Evolutionary conservation across 2,888 invertebrate genomes (phyloP).

Genomic region (Apamea sordens): DNA sequence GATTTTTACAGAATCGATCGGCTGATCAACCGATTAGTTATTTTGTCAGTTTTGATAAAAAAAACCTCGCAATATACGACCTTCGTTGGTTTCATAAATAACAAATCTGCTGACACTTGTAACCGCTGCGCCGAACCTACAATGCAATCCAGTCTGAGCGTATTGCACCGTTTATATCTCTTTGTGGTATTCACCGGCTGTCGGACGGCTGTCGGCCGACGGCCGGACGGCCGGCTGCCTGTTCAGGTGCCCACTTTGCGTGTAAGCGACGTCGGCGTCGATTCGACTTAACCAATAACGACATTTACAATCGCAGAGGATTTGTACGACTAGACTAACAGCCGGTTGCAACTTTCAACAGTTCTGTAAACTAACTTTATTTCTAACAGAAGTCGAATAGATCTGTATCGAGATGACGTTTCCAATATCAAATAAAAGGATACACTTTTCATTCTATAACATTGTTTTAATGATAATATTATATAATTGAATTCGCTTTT

Average conservation of each 20-base stretch:
- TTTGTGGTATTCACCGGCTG: conserved; percentile 44
- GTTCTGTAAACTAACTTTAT: neutral
- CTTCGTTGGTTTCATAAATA: conserved; percentile 41
- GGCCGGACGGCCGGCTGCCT: neutral
- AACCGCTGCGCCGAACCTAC: conserved; percentile 29
- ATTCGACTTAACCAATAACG: conserved; percentile 21
- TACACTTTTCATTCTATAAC: neutral
- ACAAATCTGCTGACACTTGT: conserved; percentile 35
- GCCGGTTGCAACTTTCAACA: neutral
- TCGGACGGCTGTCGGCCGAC: conserved; percentile 12
- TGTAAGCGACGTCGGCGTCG: conserved; percentile 8
- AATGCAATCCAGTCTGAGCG: conserved; percentile 36
- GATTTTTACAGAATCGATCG: too few species aligned
- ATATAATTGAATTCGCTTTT: neutral
- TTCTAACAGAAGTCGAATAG: neutral
- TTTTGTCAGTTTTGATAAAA: neutral
- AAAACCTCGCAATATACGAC: neutral
- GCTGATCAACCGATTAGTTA: neutral
- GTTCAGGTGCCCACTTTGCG: conserved; percentile 30
- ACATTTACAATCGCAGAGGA: neutral
- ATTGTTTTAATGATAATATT: neutral
- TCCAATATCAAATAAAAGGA: neutral
- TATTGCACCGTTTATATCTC: conserved; percentile 55
- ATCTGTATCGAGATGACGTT: neutral
- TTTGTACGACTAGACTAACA: neutral